Conservation (phyloP, 1,140 invertebrate species). For the Solenopsis invicta region DNA sequence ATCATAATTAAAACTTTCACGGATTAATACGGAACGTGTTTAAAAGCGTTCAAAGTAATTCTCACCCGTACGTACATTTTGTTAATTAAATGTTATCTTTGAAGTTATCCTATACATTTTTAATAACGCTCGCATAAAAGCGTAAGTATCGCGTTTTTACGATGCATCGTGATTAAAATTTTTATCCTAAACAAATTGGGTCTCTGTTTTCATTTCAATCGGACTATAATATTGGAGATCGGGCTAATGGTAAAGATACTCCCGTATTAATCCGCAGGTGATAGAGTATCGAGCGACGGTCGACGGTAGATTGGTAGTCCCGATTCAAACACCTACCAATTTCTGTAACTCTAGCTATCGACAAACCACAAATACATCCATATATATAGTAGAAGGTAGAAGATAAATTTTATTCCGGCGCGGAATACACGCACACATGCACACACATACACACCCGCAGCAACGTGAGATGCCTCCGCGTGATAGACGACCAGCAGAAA, state of each 20-base stretch:
- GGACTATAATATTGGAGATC: slow-evolving; percentile 20
- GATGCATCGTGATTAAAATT: neutral
- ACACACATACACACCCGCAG: neutral
- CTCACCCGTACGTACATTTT: neutral
- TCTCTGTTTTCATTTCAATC: neutral
- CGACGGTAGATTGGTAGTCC: neutral
- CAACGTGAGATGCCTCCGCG: slow-evolving; percentile 36
- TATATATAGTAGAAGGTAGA: neutral
- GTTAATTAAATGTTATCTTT: slow-evolving; percentile 19
- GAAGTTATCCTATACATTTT: slow-evolving; percentile 1
- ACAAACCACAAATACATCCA: slow-evolving; percentile 4
- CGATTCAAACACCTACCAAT: slow-evolving; percentile 12
- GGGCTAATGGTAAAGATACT: neutral
- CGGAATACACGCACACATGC: neutral
- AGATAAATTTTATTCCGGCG: slow-evolving; percentile 47
- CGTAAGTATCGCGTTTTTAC: neutral
- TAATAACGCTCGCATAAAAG: slow-evolving; percentile 8
- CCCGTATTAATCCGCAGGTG: slow-evolving; percentile 7
- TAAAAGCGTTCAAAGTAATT: neutral
- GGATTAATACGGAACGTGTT: neutral
- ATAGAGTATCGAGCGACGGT: neutral
- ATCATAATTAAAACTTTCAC: neutral
- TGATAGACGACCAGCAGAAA: slow-evolving; percentile 41
- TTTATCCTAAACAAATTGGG: neutral
- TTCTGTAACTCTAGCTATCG: slow-evolving; percentile 42